A percentile compares a stretch with the other conserved stretches of the same genome.
These are phyloP conservation scores for Eulacestoma nigropectus DNA, from an alignment of 2,113 vertebrate species.

Conservation along the genomic window DNA sequence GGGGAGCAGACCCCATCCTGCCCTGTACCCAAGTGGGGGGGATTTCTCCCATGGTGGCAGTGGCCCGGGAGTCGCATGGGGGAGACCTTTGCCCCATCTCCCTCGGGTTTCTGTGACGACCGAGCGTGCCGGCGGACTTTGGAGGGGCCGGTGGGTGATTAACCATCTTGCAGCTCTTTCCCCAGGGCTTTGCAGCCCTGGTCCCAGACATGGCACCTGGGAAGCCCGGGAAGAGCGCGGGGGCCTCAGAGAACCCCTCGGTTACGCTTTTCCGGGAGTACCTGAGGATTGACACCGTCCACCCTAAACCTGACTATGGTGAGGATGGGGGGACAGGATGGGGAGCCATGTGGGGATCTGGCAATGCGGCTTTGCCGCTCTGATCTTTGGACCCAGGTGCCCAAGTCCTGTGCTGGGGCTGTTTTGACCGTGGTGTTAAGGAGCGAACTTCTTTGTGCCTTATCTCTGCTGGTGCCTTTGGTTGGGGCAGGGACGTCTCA, in stretches of 20 bases:
- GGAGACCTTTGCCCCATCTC: constrained; percentile 9
- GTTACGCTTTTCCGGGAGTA: constrained; percentile 89
- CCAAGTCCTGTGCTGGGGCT: neutral
- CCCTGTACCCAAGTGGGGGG: rapidly evolving
- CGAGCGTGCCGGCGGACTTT: neutral
- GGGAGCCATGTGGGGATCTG: neutral
- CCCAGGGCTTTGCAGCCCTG: neutral
- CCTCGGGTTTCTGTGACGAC: neutral
- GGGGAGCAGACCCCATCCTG: neutral
- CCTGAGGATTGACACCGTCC: constrained; percentile 85
- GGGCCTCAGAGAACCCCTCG: constrained; percentile 77
- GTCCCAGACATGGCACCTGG: constrained; percentile 22
- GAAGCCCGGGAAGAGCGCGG: neutral
- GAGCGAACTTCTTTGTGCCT: neutral
- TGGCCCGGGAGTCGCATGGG: rapidly evolving
- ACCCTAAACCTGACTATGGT: constrained; percentile 95
- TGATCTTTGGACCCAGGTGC: neutral
- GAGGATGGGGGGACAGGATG: neutral
- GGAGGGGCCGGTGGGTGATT: constrained; percentile 18
- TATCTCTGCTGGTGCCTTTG: neutral
- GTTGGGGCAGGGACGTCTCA: neutral
- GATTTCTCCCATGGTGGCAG: neutral
- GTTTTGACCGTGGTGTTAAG: neutral
- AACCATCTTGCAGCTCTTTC: neutral
- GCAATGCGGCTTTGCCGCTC: neutral